Conservation (phyloP, 2,888 invertebrate genomes). For the Cerceris rybyensis region DNA sequence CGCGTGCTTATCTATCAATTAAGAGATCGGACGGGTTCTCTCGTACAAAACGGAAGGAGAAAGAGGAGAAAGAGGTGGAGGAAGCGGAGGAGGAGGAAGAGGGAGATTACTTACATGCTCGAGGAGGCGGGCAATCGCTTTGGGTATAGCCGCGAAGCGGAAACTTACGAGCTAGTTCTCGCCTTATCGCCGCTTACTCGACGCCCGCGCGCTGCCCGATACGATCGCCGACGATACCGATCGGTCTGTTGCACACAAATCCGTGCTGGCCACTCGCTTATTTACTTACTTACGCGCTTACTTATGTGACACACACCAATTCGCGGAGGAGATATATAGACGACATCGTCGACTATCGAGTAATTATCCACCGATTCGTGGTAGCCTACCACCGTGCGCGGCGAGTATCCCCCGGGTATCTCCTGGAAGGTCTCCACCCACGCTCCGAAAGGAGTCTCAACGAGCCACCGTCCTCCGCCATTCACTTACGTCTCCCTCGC, state of each 20-base stretch:
- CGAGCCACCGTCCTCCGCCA: slow-evolving; percentile 34
- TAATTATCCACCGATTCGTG: slow-evolving; percentile 61
- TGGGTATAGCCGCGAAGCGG: slow-evolving; percentile 50
- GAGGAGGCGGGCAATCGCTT: slow-evolving; percentile 54
- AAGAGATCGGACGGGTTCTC: slow-evolving; percentile 50
- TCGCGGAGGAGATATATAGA: slow-evolving; percentile 50
- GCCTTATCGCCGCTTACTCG: slow-evolving; percentile 59
- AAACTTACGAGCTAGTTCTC: slow-evolving; percentile 66
- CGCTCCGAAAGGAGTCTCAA: slow-evolving; percentile 23
- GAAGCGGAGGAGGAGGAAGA: slow-evolving; percentile 12
- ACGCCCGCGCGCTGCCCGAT: slow-evolving; percentile 65
- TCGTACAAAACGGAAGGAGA: slow-evolving; percentile 4
- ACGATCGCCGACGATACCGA: slow-evolving; percentile 64
- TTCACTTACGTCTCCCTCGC: neutral
- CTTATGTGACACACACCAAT: slow-evolving; percentile 43
- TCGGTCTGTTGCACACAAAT: slow-evolving; percentile 47
- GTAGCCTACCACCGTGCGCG: slow-evolving; percentile 37
- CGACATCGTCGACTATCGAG: slow-evolving; percentile 47
- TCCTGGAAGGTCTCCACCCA: slow-evolving; percentile 52
- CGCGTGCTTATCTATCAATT: slow-evolving; percentile 53
- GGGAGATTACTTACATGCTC: slow-evolving; percentile 37
- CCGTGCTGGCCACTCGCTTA: slow-evolving; percentile 30
- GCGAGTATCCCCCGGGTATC: slow-evolving; percentile 38
- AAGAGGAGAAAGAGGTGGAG: slow-evolving; percentile 2
- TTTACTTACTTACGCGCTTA: slow-evolving; percentile 30